Evolutionary conservation across 2,797 vertebrate species (phyloP).

Genomic region (Thamnophis elegans): DNA sequence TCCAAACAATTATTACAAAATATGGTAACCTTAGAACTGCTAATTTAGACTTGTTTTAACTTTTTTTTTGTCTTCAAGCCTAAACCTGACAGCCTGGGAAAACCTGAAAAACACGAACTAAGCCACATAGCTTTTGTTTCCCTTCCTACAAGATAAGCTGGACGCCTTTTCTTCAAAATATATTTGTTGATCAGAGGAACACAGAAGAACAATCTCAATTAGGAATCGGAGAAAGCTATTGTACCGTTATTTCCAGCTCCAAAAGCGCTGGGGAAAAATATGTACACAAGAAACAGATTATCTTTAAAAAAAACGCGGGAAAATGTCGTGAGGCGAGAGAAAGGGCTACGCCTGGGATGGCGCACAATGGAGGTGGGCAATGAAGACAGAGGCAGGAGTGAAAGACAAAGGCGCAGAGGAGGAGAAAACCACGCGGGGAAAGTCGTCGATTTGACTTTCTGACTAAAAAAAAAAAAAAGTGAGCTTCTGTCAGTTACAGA

Average conservation of each 20-base stretch:
- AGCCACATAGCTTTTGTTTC: background rate
- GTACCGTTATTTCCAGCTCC: background rate
- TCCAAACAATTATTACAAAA: background rate
- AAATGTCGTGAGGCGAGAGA: background rate
- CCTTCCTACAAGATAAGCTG: background rate
- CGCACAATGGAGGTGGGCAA: background rate
- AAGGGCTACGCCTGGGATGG: background rate
- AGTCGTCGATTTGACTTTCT: background rate
- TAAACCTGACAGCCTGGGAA: background rate
- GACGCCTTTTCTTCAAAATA: background rate
- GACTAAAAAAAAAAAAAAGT: background rate
- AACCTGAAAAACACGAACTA: background rate
- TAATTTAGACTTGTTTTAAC: background rate
- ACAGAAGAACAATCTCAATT: background rate
- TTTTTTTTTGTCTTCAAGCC: background rate
- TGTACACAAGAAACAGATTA: no score
- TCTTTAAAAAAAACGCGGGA: background rate
- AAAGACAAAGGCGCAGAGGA: background rate
- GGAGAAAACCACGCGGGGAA: no score
- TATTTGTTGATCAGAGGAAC: background rate
- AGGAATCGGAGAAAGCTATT: background rate
- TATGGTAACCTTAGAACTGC: background rate
- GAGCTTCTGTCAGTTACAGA: no score
- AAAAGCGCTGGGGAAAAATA: background rate
- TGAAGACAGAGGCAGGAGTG: no score